Base-by-base conservation (phyloP, 1,140 invertebrate genomes). In the Akabosia matsudoensis region DNA sequence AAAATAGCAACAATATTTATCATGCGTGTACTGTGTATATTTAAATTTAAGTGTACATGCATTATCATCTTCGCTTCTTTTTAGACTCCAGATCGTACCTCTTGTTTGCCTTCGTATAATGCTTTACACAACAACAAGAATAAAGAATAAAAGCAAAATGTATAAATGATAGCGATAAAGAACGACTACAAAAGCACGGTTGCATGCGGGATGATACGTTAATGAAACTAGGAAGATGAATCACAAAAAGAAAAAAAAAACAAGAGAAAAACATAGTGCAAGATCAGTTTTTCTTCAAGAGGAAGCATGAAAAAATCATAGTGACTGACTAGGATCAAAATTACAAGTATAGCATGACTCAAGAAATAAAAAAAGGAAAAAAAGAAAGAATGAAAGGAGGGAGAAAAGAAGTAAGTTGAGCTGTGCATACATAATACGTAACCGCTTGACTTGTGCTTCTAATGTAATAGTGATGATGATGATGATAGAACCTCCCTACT, bases 141-240 rank as follows among this genome's bases (percentile, higher is more conserved):
- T n/a, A n/a, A n/a, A n/a, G n/a, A n/a, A n/a, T 13, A 24, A 71
- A 70, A 30, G 31, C 26, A 64, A 71, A 30, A 71, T n/a, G 71
- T 34, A 51, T 31, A 70, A 52, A 71, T 33, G 37, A 67, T 54
- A 61, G 51, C 71, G 72, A 51, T 70, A 73, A 67, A 31, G 74
- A 67, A 64, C 24, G 13, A 37, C 45, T 18, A 34, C 26, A 76
- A 73, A 76, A 33, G 52, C 54, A 70, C n/a, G 28, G 74, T 33
- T 33, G 52, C 45, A 31, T 73, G 74, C 64, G 51, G 33, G 74
- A 71, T 72, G 30, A 73, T 54, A 61, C 74, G 28, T 73, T 51
- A 51, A 56, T 56, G 33, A 76, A 67, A 70, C 74, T 30, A 52
- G 33, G 64, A 64, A 51, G 56, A 51, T 18, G 31, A 31, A 76